Evolutionary conservation across 2,888 invertebrate species (phyloP), one percentile per base, ranked within the genome.

Genomic region (Agrochola macilenta): DNA sequence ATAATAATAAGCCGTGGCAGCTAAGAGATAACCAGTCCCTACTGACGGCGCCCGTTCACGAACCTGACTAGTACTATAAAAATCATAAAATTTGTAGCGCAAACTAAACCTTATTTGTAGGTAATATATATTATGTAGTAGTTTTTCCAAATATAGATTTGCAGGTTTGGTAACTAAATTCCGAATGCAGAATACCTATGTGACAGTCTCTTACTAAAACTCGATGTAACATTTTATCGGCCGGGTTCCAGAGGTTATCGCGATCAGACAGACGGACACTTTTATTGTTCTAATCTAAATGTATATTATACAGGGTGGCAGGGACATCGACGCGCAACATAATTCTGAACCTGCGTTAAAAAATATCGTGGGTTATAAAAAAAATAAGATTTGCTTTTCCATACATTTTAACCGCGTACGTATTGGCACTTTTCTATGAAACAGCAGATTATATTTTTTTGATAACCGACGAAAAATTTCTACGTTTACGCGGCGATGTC

Each of bases 201-300:
- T 20, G 12, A 17, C 12, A 46, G 20, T 66, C 46, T 66, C 8
- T 30, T 49, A 49, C n/a, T 49, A 39, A 58, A 26, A 58, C 26
- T 57, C 49, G 30, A 23, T 43, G 12, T 57, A n/a, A 17, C 14
- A 17, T 20, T 20, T 63, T 73, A 81, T 81, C 74, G 46, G n/a
- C 5, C 12, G 46, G 26, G 20, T 35, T 26, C 5, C 52, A 69
- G n/a, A 82, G 77, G 82, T 82, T 82, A 77, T 82, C 82, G 14
- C 39, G 23, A 76, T 49, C 54, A 74, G 52, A 82, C 69, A 57
- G 39, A 65, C 81, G 52, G n/a, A 75, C 72, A 43, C 4, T 26
- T 60, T 64, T 66, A 63, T 74, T 70, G 54, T 74, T 69, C n/a
- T 71, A 20, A 39, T 69, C n/a, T 71, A 20, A 49, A 43, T 65